A percentile compares a stretch with the other conserved stretches of the same genome.
Conservation (phyloP, 1,140 invertebrate genomes). For the Drosophila prosaltans region DNA sequence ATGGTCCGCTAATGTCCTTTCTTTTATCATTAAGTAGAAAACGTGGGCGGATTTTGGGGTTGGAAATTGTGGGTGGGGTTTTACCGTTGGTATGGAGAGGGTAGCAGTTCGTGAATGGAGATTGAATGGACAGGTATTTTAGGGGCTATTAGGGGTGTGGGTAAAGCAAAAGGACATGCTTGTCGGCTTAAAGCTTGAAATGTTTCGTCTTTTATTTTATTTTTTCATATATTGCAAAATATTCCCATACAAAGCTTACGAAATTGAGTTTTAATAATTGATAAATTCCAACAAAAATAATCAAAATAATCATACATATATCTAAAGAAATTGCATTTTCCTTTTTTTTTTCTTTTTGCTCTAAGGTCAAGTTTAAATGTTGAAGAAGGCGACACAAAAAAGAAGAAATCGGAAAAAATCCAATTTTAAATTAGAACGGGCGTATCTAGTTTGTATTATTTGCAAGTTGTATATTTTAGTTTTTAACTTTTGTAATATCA, state of each 20-base stretch:
- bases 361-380: not conserved
- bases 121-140: conserved; percentile 62
- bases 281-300: conserved; percentile 23
- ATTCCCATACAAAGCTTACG: conserved; percentile 4
- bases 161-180: conserved; percentile 30
- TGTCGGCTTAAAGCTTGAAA: conserved; percentile 70
- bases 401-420: no score
- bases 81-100: no score
- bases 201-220: conserved; percentile 32
- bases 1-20: conserved; percentile 78
- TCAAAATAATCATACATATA: conserved; percentile 1
- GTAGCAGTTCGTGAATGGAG: conserved; percentile 1
- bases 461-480: no score
- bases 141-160: conserved; percentile 53
- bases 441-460: no score
- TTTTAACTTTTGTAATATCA: no score
- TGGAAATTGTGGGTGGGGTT: conserved; percentile 26
- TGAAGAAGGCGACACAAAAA: not conserved
- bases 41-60: conserved; percentile 56
- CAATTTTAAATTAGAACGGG: no score
- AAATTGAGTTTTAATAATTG: conserved; percentile 46
- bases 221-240: not conserved
- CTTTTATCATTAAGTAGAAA: conserved; percentile 81
- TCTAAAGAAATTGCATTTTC: conserved; percentile 4
- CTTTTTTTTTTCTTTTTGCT: not conserved